Base-by-base conservation (phyloP, 2,797 vertebrate species). In the Iguana delicatissima region DNA sequence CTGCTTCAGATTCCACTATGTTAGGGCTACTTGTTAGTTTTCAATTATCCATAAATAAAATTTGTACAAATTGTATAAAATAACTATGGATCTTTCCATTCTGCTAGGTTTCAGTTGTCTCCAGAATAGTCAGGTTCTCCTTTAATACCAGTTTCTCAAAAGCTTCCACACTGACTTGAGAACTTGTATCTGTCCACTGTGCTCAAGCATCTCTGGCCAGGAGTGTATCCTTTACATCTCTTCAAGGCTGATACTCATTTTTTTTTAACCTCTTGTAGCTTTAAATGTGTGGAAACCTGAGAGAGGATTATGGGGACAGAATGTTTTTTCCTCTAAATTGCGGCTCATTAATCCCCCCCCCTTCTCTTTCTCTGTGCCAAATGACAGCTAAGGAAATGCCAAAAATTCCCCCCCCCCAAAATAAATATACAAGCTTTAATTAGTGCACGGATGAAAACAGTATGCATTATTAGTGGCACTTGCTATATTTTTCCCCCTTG, bases 371-470 rank as follows among this genome's bases (percentile, higher is more conserved):
- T 91, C 91, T 89, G n/a, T 91, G 85, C 79, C 80, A 92, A 92
- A 52, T 77, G 16, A 76, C 76, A 93, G 84, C 32, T 91, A 92
- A 91, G 62, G 91, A 16, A 50, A 18, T 22, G 42, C 74, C 80
- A 52, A 20, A 73, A 7, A 12, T 4, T 80, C 4, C 20, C 90
- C 4, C 20, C 90, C 35, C 89, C 62, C 84, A 38, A 88, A 90
- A 89, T 62, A 93, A 29, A 92, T 92, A 85, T 87, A 88, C 91
- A 80, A n/a, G 46, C 50, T 92, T 93, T 96, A 96, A 96, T 96
- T 95, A 94, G 85, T 95, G 94, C 89, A 94, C 85, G 93, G 92
- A 96, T 93, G 89, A 92, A 95, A 96, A 95, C 76, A 95, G 94
- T 93, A 92, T 94, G 93, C 85, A 94, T 95, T 93, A 93, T 96